Evolutionary conservation across 2,113 vertebrate species (phyloP), one percentile per base, ranked within the genome.

Genomic region (Elanoides forficatus): DNA sequence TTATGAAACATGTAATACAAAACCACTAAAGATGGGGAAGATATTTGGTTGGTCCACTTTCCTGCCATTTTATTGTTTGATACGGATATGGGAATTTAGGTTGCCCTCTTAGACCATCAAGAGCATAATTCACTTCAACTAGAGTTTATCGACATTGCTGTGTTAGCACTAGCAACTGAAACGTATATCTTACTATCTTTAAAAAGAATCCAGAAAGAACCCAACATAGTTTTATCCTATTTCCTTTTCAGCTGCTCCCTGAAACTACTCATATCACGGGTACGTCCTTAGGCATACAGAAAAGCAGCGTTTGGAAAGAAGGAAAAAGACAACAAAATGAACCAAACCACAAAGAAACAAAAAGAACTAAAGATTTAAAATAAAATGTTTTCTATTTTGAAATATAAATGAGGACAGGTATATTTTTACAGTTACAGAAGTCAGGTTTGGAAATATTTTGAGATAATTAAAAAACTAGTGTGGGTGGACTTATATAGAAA

Each of bases 1-100:
- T 96, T 81, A 88, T 75, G 72, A 88, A 92, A 92, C 20, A 62
- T 21, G 18, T 29, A 71, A 72, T 67, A 55, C 3, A 72, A 74
- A 92, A 32, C 0, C 16, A 34, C 7, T 74, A 56, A 67, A 66
- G 26, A 62, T 32, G 22, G 14, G 88, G 81, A 70, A 84, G 8
- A 34, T 55, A 27, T 58, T 95, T 84, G 52, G 2, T 59, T 67
- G 13, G 10, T 75, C 11, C 5, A 13, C 84, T 93, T 81, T 86
- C 40, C 65, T 81, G 25, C 0, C 4, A 48, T 84, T 83, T 81
- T 78, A 55, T 78, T 84, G 23, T 63, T 92, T 83, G 38, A 40
- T 63, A n/a, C 10, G 40, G 47, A 63, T 56, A 67, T 1, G 5
- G 36, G 19, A 91, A 60, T 94, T 78, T 48, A 72, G 19, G n/a